These are phyloP conservation scores for Pteria penguin DNA, from an alignment of 2,888 invertebrate genomes.

Conservation along the genomic window DNA sequence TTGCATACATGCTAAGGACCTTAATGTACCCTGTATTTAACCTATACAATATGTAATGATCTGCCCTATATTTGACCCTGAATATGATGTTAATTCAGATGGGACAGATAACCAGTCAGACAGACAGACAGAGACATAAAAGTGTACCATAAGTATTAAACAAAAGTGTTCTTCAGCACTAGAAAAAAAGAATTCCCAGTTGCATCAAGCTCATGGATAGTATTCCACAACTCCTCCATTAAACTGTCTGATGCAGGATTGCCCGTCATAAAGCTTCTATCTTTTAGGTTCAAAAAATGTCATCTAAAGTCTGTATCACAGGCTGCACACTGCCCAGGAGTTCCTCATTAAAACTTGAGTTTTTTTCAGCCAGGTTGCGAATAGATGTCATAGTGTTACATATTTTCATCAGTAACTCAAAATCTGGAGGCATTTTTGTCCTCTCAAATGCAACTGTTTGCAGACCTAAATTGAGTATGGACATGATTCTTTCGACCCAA, in stretches of 20 bases:
- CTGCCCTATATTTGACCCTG: too few relatives aligned
- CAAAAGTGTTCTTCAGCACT: too few relatives aligned
- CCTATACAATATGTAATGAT: too few relatives aligned
- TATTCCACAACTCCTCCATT: conserved; percentile 1
- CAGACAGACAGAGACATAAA: too few relatives aligned
- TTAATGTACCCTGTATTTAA: too few relatives aligned
- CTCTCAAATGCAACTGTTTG: neutral
- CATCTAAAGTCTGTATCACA: neutral
- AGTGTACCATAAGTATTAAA: too few relatives aligned
- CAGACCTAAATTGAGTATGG: neutral
- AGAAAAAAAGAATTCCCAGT: too few relatives aligned
- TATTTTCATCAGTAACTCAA: neutral
- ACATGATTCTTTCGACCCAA: neutral
- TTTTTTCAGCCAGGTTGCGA: neutral
- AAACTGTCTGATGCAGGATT: neutral
- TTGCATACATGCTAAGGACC: too few relatives aligned
- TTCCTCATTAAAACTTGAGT: neutral
- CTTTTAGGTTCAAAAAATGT: neutral
- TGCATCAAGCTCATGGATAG: neutral
- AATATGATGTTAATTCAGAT: too few relatives aligned
- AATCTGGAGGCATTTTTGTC: neutral
- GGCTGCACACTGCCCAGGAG: neutral
- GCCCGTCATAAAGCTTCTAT: too few relatives aligned
- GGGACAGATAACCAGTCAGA: too few relatives aligned
- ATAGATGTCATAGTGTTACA: neutral